These are phyloP conservation scores for Theropithecus gelada DNA, from an alignment of 2,113 vertebrate genomes.

Conservation along the genomic window DNA sequence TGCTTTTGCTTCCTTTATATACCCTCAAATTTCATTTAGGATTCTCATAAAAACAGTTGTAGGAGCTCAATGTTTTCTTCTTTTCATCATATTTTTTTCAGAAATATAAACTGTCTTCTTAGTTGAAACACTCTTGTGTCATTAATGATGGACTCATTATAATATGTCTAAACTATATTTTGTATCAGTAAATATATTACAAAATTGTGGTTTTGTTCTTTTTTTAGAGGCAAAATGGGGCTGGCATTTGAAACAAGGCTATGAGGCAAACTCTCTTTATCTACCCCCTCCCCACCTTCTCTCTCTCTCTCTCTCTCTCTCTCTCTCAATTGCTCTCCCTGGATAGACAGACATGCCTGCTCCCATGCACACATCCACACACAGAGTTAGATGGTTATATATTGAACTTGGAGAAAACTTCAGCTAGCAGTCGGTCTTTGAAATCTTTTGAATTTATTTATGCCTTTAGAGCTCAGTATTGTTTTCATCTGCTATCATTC, in stretches of 20 bases:
- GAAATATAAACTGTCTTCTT: not conserved
- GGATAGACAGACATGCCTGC: not conserved
- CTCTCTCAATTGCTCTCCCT: not conserved
- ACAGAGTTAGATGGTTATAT: not conserved
- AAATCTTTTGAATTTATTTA: conserved; percentile 61
- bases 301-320: not conserved
- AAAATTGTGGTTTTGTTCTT: not conserved
- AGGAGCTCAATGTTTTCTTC: not conserved
- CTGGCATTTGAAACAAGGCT: not conserved
- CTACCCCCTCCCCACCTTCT: too few species aligned
- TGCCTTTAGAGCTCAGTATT: conserved; percentile 62
- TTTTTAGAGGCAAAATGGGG: not conserved
- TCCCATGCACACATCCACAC: too few species aligned
- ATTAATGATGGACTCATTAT: not conserved
- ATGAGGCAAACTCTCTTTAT: not conserved
- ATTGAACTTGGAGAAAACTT: conserved; percentile 43
- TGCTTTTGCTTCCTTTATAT: conserved; percentile 11
- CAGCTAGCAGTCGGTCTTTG: conserved; percentile 45
- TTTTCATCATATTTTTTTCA: not conserved
- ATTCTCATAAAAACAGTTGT: not conserved
- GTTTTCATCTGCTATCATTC: conserved; percentile 72
- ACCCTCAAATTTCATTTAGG: not conserved
- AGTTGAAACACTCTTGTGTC: not conserved
- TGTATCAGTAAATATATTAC: not conserved
- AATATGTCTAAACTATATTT: not conserved